Evolutionary conservation across 2,113 vertebrate genomes (phyloP), one percentile per base, ranked within the genome.

Genomic region (Eublepharis macularius): DNA sequence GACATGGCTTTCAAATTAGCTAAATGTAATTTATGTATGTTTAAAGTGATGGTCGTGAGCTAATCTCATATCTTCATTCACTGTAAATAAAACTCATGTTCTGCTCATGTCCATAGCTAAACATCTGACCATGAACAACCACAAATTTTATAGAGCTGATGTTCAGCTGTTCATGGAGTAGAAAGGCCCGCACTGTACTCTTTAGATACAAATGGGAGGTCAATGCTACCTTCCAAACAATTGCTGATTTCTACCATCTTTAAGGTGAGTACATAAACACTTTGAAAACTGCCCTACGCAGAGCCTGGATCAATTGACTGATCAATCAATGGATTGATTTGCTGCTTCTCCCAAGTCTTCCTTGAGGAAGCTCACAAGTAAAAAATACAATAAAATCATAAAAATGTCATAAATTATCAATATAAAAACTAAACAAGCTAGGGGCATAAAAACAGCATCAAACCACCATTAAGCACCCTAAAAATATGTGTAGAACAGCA

Each of bases 1-100:
- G 21, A 21, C 54, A 57, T 57, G 54, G 21, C 17, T 57, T 57
- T 57, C 54, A 57, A 57, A 17, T 19, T 29, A 76, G 75, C 14
- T 51, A 77, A 76, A 36, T 84, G n/a, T 66, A 83, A 76, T 76
- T 84, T 76, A 34, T 66, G 65, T 76, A 36, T 47, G 82, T 66
- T 41, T 66, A 57, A 84, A 26, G 14, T 49, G 29, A 6, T 66
- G n/a, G 65, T 16, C 36, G 57, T 39, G 36, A n/a, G 11, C 60
- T 36, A 76, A 65, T 45, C n/a, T 21, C 41, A 47, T 34, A 63
- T 19, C 57, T 47, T 75, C 41, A 63, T 83, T 75, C 70, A 63
- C 14, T 63, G 63, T 66, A 34, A 49, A 24, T 26, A 24, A 76
- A 41, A 3, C 34, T 43, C n/a, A 82, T 68, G 41, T 9, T 75